These are phyloP conservation scores for Corythoichthys haematopterus DNA, from an alignment of 2,113 vertebrate species.

Conservation along the genomic window DNA sequence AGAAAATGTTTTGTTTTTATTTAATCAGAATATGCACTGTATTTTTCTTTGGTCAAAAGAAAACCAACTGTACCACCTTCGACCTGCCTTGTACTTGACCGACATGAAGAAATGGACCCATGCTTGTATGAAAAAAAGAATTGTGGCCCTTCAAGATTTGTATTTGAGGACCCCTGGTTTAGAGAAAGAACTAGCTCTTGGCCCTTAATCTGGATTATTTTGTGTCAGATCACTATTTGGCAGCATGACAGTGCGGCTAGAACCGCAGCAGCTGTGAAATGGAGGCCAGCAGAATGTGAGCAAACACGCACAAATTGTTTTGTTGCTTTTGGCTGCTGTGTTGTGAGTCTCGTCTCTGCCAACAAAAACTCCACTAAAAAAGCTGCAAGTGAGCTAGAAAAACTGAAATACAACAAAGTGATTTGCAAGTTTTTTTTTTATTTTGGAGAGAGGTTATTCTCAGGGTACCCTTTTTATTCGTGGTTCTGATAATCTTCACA, in stretches of 20 bases:
- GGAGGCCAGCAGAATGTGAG: background rate
- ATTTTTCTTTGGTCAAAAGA: too few relatives aligned
- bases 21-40: too few relatives aligned
- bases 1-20: too few relatives aligned
- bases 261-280: background rate
- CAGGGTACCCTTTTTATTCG: background rate
- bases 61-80: too few relatives aligned
- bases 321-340: background rate
- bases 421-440: background rate
- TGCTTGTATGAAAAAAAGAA: too few relatives aligned
- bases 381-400: background rate
- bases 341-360: background rate
- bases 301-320: conserved; percentile 4
- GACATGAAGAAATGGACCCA: too few relatives aligned
- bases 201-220: background rate
- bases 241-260: background rate
- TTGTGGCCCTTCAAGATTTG: too few relatives aligned
- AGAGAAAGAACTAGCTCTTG: background rate
- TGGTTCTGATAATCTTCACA: background rate
- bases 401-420: background rate
- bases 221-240: background rate
- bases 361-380: background rate
- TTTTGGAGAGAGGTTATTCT: too few relatives aligned
- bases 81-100: too few relatives aligned
- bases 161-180: too few relatives aligned